Percentiles rank a stretch among this genome's conserved stretches.
phyloP scores from a whole-genome alignment of 92 coral and sea anemone species.

The Pocillopora grandis region DNA sequence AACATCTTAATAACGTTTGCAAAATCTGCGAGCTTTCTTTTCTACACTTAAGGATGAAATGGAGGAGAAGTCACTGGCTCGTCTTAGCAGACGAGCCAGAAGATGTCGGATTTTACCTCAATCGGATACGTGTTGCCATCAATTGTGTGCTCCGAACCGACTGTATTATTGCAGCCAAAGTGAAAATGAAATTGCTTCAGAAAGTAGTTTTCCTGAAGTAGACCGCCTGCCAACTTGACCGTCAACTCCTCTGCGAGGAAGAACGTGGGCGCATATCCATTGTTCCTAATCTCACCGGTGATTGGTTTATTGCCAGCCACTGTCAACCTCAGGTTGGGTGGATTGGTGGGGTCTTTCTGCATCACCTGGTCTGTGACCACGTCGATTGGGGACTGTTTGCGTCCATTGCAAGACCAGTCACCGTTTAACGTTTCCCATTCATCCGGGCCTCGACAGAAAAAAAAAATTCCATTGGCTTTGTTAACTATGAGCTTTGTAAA shows the following conservation, averaged over 20 bases:
- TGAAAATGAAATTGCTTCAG: conserved; percentile 74
- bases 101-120: conserved; percentile 45
- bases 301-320: conserved; percentile 59
- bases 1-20: too few species aligned
- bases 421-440: conserved; percentile 56
- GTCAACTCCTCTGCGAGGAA: conserved; percentile 37
- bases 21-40: too few species aligned
- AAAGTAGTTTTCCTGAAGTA: conserved; percentile 45
- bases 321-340: conserved; percentile 54
- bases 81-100: too few species aligned
- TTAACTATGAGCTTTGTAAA: too few species aligned
- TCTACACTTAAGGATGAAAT: too few species aligned
- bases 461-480: too few species aligned
- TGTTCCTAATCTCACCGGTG: conserved; percentile 59
- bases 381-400: conserved; percentile 50
- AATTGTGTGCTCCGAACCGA: conserved; percentile 73
- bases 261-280: conserved; percentile 63
- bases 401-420: conserved; percentile 54
- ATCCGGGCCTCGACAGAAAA: conserved; percentile 49
- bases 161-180: conserved; percentile 55
- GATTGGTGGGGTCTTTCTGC: conserved; percentile 56
- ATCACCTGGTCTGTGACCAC: conserved; percentile 46
- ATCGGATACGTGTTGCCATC: conserved; percentile 68
- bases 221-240: conserved; percentile 58
- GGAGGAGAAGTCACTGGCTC: neutral